Conservation (phyloP, 64 coral and sea anemone species). For the Platygyra sinensis region DNA sequence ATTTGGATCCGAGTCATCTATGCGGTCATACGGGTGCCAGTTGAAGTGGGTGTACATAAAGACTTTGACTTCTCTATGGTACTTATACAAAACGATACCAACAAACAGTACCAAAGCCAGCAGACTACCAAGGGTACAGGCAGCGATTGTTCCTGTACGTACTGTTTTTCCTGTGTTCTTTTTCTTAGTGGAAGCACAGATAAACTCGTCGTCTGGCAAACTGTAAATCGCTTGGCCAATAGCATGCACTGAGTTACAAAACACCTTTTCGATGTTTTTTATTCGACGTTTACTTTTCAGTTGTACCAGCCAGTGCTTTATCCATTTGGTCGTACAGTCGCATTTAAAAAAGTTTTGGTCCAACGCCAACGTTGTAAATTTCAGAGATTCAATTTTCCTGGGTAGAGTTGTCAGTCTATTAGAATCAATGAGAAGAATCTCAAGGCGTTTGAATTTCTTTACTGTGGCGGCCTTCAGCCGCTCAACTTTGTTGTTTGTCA, state of each 20-base stretch:
- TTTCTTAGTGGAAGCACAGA: no score
- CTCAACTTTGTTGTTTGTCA: conserved; percentile 57
- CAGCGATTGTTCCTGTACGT: no score
- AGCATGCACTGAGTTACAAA: conserved; percentile 30
- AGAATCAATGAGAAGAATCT: conserved; percentile 47
- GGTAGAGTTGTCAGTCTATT: conserved; percentile 62
- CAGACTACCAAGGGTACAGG: no score
- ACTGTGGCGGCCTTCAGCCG: conserved; percentile 26
- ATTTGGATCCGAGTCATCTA: conserved; percentile 63
- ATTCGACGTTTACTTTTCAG: conserved; percentile 16
- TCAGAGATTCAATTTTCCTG: conserved; percentile 32
- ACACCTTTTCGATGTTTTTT: conserved; percentile 22
- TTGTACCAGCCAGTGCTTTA: conserved; percentile 61
- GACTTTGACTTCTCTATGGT: conserved; percentile 67
- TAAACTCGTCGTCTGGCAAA: no score
- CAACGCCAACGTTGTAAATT: conserved; percentile 21
- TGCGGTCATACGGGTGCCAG: conserved; percentile 66
- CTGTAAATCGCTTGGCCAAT: conserved; percentile 44
- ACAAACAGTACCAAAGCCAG: no score
- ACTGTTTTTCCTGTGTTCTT: no score
- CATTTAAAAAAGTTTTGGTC: conserved; percentile 52
- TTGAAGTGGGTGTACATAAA: conserved; percentile 79
- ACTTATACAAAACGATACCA: conserved; percentile 26
- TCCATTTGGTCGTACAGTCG: conserved; percentile 47
- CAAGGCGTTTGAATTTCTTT: background rate